Evolutionary conservation across 2,113 vertebrate species (phyloP).

Genomic region (Rhipidura dahli): DNA sequence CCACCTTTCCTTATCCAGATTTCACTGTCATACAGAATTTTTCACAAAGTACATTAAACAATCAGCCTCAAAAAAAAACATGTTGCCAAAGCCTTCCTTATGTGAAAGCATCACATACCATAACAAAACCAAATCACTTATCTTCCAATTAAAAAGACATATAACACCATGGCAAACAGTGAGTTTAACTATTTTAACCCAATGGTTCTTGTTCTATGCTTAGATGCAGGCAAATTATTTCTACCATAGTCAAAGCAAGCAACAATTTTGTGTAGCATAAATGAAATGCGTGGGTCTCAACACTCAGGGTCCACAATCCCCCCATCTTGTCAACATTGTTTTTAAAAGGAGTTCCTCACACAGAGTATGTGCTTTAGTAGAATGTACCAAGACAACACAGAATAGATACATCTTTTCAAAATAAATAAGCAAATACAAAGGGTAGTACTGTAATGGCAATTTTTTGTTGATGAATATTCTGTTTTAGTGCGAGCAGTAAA

Average conservation of each 20-base stretch:
- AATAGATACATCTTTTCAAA: neutral
- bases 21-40: neutral
- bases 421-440: slow-evolving; percentile 14
- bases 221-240: neutral
- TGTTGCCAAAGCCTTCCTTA: neutral
- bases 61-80: neutral
- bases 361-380: neutral
- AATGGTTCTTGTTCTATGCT: neutral
- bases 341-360: neutral
- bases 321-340: neutral
- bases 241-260: neutral
- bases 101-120: neutral
- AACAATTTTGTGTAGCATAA: neutral
- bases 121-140: neutral
- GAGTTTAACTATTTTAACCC: neutral
- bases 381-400: neutral
- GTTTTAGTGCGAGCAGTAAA: neutral
- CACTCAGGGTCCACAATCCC: neutral
- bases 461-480: neutral
- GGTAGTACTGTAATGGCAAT: neutral
- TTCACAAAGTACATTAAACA: neutral
- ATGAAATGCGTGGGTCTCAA: fast-evolving
- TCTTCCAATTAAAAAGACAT: neutral
- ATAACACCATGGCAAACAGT: neutral
- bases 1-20: neutral